phyloP scores from a whole-genome alignment of 30 jellyfish, hydroid and myxozoan species.

The Chrysaora quinquecirrha region DNA sequence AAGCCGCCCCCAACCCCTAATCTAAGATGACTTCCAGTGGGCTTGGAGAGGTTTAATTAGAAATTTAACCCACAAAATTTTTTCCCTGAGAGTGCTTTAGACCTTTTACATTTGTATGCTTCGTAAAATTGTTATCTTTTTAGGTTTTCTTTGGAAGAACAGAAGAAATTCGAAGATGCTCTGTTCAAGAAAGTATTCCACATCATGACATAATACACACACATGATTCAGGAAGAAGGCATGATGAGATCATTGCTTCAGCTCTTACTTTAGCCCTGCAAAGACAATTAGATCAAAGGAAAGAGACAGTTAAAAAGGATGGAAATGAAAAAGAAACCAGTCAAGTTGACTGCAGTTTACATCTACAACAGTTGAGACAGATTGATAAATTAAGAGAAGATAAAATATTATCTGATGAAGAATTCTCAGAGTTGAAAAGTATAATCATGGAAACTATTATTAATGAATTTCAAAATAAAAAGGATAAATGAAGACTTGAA shows the following conservation, averaged over 20 bases:
- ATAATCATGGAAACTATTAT: too few relatives aligned
- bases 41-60: too few relatives aligned
- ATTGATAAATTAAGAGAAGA: background rate
- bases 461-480: too few relatives aligned
- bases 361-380: background rate
- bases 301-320: background rate
- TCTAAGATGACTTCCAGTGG: too few relatives aligned
- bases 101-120: too few relatives aligned
- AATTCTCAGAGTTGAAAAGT: background rate
- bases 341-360: background rate
- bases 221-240: background rate
- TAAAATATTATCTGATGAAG: conserved; percentile 11
- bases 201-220: background rate
- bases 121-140: too few relatives aligned
- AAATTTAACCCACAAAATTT: too few relatives aligned
- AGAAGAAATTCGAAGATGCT: background rate
- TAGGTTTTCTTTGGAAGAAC: conserved; percentile 1
- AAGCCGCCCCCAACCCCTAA: too few relatives aligned
- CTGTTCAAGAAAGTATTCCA: background rate
- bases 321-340: background rate
- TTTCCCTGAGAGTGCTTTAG: too few relatives aligned
- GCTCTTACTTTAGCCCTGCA: background rate
- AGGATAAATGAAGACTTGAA: too few relatives aligned
- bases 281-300: background rate
- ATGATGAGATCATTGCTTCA: background rate